Base-by-base conservation (phyloP, 2,797 vertebrate species). In the Labeo calbasu region DNA sequence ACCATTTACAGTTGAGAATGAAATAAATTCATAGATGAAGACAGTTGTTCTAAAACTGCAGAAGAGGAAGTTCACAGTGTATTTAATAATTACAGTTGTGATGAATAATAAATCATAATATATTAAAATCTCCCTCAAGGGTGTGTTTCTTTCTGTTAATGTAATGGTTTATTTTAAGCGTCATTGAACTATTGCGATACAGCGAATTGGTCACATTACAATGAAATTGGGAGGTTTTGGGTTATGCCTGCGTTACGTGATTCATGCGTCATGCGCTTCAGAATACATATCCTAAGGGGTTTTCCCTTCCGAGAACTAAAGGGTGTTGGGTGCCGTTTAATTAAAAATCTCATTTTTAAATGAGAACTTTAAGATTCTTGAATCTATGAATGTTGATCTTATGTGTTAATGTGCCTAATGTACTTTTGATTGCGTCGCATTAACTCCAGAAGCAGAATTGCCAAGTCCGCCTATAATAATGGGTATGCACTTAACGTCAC, bases 51-150 rank as follows among this genome's bases (percentile, higher is more conserved):
- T 93, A 91, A 92, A 87, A 88, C 86, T 83, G 72, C 91, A 89
- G 88, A 87, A 88, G 65, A 88, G 83, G 50, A 86, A 92, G 91
- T 91, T 94, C 90, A 91, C 92, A 89, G 91, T 94, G 92, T 96
- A 94, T 95, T 95, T 95, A 94, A 94, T 93, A 93, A 89, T 92
- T 88, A 93, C 92, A 93, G 91, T 94, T 94, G 93, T 96, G 93
- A 93, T 82, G 82, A 90, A 84, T 87, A 94, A 91, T 95, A 96
- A 95, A 95, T 92, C 83, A 86, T 96, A 95, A 96, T 96, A 95
- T 95, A 95, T 95, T 94, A 94, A 94, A 91, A 87, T 82, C 5
- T 65, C 14, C 1, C 9, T 66, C 4, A 25, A 32, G 21, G 19
- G 72, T 70, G 12, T 78, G 63, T 25, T 57, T 36, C 68, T 55